Percentiles rank a stretch among this genome's conserved stretches.
Evolutionary conservation across 2,797 vertebrate species (phyloP).

Genomic region (Karalla daura): DNA sequence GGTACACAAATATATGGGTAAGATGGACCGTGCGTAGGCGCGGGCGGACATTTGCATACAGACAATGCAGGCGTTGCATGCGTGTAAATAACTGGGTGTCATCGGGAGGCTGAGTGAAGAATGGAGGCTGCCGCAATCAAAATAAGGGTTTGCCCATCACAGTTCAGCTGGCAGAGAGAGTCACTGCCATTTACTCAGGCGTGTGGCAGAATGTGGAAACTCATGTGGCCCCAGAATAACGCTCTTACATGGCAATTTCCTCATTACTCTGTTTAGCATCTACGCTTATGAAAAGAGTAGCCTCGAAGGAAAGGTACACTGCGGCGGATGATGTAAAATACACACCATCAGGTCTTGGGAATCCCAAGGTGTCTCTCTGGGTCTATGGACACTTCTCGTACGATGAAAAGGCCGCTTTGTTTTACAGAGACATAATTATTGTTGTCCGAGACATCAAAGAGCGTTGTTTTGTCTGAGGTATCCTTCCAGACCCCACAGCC

Average conservation of each 20-base stretch:
- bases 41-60: constrained; percentile 1
- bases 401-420: not conserved
- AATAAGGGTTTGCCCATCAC: not conserved
- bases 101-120: constrained; percentile 35
- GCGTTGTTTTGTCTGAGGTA: not conserved
- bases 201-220: not conserved
- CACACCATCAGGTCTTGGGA: not conserved
- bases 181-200: not conserved
- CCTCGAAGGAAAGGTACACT: too few relatives aligned
- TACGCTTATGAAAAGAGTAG: not conserved
- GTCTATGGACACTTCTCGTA: not conserved
- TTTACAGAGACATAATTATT: not conserved
- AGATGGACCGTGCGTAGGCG: not conserved
- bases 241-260: not conserved
- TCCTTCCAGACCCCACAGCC: constrained; percentile 10
- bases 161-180: not conserved
- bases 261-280: not conserved
- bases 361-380: not conserved
- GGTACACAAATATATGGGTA: constrained; percentile 48
- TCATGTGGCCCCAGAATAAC: not conserved
- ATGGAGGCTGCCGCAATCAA: not conserved
- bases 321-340: too few relatives aligned
- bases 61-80: constrained; percentile 6
- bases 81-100: constrained; percentile 7
- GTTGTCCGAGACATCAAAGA: not conserved